Evolutionary conservation across 2,888 invertebrate genomes (phyloP), one percentile per base, ranked within the genome.

Genomic region (Imbricaverruca yamaguchii): DNA sequence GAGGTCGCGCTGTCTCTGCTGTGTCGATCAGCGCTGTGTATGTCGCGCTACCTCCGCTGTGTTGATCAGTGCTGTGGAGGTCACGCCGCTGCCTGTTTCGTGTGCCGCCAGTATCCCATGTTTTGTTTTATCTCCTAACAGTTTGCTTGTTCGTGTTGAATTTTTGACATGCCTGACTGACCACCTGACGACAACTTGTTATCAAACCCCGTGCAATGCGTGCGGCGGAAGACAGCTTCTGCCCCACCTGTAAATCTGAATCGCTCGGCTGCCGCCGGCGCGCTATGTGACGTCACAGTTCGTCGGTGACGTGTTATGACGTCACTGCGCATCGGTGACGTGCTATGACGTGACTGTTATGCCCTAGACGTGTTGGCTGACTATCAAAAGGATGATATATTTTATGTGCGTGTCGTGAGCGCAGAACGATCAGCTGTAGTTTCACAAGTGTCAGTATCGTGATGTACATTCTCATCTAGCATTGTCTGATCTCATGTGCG

Each of bases 151-250:
- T 74, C 53, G 74, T 74, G 74, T 74, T 74, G 74, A 74, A 39
- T 39, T 74, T 74, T 53, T 74, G 74, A 74, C 53, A 74, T 53
- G 59, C 59, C 15, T 59, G 12, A 13, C 53, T 15, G 74, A 74
- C 39, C n/a, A n/a, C 23, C 23, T 18, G 39, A 53, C 39, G 53
- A 39, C 9, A 53, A 18, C 53, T 13, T 74, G 74, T 74, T 74
- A 74, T 74, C 74, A 74, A 74, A 74, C 74, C 74, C 74, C 74
- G 74, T 74, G 74, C 74, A 74, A 74, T 74, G 53, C 23, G 13
- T 23, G 25, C 59, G 53, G 25, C 67, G 23, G 12, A 13, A 10
- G 67, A 67, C n/a, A 10, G 25, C 25, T 25, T 23, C n/a, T 13
- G 12, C 67, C 9, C 23, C 23, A 12, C 13, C 67, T 25, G 67